Conservation (phyloP, 2,888 invertebrate species). For the Thecophora atra region DNA sequence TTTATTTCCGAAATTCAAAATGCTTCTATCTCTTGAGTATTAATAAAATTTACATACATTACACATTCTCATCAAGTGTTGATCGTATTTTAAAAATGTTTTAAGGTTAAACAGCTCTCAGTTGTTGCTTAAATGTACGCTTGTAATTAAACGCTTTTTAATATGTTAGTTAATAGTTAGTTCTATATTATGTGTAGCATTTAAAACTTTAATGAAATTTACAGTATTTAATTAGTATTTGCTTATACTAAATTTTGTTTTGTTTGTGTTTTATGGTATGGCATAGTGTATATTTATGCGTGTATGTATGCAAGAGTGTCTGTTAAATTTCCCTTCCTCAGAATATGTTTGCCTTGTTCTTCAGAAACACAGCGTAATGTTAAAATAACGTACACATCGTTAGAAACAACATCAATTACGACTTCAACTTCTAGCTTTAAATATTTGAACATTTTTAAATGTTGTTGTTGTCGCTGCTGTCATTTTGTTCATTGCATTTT, state of each 20-base stretch:
- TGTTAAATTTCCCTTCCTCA: constrained; percentile 41
- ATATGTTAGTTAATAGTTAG: constrained; percentile 25
- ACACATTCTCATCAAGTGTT: constrained; percentile 3
- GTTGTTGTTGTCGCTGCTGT: too few relatives aligned
- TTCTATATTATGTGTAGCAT: constrained; percentile 14
- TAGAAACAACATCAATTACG: too few relatives aligned
- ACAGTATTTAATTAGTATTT: constrained; percentile 23
- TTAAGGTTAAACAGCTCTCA: neutral
- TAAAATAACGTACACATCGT: too few relatives aligned
- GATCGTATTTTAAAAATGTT: constrained; percentile 6
- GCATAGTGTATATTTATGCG: constrained; percentile 39
- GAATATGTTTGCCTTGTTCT: too few relatives aligned
- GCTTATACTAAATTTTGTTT: constrained; percentile 37
- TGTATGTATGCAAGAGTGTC: constrained; percentile 43
- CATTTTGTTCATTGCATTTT: too few relatives aligned
- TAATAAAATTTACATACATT: constrained; percentile 30
- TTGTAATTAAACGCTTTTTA: constrained; percentile 13
- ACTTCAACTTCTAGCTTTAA: too few relatives aligned
- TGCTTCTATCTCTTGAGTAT: constrained; percentile 28
- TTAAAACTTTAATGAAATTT: constrained; percentile 36
- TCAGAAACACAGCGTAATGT: too few relatives aligned
- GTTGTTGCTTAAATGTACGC: constrained; percentile 11
- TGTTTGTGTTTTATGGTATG: constrained; percentile 42
- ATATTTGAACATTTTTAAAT: too few relatives aligned
- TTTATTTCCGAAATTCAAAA: constrained; percentile 32